A percentile compares a stretch with the other conserved stretches of the same genome.
Evolutionary conservation across 1,140 invertebrate genomes (phyloP).

Genomic region (Lethocerus indicus): DNA sequence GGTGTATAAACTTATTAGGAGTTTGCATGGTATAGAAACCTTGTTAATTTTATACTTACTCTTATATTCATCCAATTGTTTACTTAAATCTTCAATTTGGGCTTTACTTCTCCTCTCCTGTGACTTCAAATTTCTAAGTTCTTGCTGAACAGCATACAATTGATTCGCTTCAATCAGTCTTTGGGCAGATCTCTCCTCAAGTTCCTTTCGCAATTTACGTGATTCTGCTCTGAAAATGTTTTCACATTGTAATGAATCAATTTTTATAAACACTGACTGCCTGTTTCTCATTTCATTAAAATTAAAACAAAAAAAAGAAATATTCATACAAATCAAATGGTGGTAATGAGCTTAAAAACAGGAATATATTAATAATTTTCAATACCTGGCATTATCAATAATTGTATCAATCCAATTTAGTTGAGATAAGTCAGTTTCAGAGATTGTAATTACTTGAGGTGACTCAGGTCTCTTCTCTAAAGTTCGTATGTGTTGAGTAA

Average conservation of each 20-base stretch:
- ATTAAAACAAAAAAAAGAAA: neutral
- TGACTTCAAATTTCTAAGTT: neutral
- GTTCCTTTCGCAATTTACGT: neutral
- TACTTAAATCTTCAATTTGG: neutral
- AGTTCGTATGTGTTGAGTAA: neutral
- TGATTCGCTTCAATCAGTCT: neutral
- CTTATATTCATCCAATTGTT: neutral
- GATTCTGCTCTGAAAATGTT: slow-evolving; percentile 1
- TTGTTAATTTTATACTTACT: neutral
- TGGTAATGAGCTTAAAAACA: neutral
- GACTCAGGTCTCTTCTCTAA: slow-evolving; percentile 1
- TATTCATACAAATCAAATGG: neutral
- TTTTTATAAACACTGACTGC: neutral
- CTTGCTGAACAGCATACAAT: too few species aligned
- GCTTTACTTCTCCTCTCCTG: slow-evolving; percentile 1
- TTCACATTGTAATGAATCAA: neutral
- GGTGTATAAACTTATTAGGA: too few species aligned
- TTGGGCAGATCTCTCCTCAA: neutral
- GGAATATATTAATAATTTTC: neutral
- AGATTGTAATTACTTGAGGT: slow-evolving; percentile 1
- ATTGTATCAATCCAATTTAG: slow-evolving; percentile 2
- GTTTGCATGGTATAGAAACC: too few species aligned
- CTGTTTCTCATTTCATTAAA: neutral
- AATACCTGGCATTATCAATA: neutral
- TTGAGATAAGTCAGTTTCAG: slow-evolving; percentile 1